Percentiles rank a stretch among this genome's conserved stretches.
Conservation (phyloP, 2,888 invertebrate species). For the Formica aserva region DNA sequence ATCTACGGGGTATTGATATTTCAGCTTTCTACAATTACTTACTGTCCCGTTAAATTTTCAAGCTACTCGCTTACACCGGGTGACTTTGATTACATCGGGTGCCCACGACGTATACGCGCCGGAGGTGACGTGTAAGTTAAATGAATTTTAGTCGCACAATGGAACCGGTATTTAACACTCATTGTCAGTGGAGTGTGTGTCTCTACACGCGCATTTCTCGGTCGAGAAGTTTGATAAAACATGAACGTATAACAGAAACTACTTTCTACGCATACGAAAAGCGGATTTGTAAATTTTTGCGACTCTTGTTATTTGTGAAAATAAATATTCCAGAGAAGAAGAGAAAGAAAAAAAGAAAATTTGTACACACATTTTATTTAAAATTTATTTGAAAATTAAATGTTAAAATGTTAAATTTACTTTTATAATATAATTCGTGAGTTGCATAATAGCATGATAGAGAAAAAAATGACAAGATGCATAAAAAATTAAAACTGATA, state of each 20-base stretch:
- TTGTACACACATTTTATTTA: too few species aligned
- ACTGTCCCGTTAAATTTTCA: constrained; percentile 1
- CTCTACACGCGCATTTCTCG: neutral
- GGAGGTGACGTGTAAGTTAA: neutral
- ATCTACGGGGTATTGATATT: neutral
- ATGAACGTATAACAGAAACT: neutral
- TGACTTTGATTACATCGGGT: constrained; percentile 8
- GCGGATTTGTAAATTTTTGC: constrained; percentile 2
- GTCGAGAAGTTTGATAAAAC: constrained; percentile 1
- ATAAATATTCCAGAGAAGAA: neutral
- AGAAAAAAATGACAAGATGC: neutral
- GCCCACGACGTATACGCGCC: neutral
- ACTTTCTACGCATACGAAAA: neutral
- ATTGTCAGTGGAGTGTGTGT: neutral
- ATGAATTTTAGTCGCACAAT: constrained; percentile 21
- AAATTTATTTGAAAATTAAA: neutral
- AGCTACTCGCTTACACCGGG: neutral
- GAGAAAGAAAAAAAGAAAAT: neutral
- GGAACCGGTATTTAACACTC: neutral
- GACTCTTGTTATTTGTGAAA: neutral
- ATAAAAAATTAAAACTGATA: neutral
- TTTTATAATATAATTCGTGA: neutral
- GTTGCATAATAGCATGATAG: neutral
- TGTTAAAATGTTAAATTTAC: neutral
- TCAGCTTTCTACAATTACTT: neutral